phyloP scores from a whole-genome alignment of 1,140 invertebrate genomes.

The Ectropis grisescens region DNA sequence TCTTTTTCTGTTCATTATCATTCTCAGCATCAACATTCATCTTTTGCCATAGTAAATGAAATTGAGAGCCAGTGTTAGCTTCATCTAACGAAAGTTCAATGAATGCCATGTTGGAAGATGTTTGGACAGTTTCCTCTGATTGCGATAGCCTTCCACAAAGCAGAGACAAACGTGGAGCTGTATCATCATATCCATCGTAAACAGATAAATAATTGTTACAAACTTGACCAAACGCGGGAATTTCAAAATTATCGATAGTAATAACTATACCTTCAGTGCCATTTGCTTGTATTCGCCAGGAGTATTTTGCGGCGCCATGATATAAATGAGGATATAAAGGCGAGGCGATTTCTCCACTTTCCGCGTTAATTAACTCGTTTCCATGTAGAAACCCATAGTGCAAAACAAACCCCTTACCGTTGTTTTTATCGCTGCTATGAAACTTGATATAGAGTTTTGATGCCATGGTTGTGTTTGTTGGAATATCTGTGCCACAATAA shows the following conservation, averaged over 20 bases:
- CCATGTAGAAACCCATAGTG: constrained; percentile 78
- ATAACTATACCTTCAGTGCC: constrained; percentile 63
- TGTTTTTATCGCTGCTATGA: constrained; percentile 75
- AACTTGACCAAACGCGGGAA: constrained; percentile 19
- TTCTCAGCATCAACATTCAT: constrained; percentile 7
- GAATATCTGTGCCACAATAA: constrained; percentile 78
- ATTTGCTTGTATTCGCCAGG: constrained; percentile 80
- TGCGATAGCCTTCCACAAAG: constrained; percentile 67
- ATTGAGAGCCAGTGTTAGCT: constrained; percentile 66
- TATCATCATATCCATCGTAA: constrained; percentile 80
- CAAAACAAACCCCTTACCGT: constrained; percentile 81
- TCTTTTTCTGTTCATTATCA: constrained; percentile 17
- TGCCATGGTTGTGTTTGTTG: constrained; percentile 69
- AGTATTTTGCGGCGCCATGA: constrained; percentile 57
- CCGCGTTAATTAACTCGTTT: constrained; percentile 72
- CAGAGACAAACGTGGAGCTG: constrained; percentile 70
- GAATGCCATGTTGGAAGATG: constrained; percentile 74
- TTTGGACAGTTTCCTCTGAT: constrained; percentile 59
- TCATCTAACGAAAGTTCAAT: constrained; percentile 68
- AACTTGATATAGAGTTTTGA: constrained; percentile 86
- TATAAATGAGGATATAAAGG: constrained; percentile 80
- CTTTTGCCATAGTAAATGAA: constrained; percentile 75
- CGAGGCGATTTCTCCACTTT: constrained; percentile 78
- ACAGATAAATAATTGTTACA: constrained; percentile 70
- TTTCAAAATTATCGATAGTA: constrained; percentile 31